Evolutionary conservation across 2,113 vertebrate genomes (phyloP).

Genomic region (Nematolebias whitei): DNA sequence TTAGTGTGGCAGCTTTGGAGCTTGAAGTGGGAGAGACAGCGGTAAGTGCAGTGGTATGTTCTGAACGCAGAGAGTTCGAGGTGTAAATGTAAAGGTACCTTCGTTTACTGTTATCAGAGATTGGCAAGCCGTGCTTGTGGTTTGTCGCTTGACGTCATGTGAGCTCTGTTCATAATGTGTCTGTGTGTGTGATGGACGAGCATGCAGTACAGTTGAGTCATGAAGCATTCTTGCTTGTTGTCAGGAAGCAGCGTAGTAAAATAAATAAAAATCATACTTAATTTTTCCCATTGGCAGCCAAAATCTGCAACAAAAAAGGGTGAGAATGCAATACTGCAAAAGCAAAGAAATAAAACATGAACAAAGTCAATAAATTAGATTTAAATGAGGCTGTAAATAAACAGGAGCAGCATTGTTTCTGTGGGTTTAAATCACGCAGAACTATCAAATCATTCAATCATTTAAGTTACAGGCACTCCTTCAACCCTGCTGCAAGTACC

Average conservation of each 20-base stretch:
- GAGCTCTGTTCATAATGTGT: conserved; percentile 65
- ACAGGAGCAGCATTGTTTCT: background rate
- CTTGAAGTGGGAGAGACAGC: conserved; percentile 39
- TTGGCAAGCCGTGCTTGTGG: conserved; percentile 60
- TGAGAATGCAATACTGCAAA: conserved; percentile 6
- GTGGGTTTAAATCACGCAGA: background rate
- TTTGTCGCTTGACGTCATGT: conserved; percentile 60
- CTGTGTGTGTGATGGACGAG: conserved; percentile 8
- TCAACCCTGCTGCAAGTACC: background rate
- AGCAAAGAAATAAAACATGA: background rate
- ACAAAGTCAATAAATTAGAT: background rate
- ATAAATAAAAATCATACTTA: conserved; percentile 58
- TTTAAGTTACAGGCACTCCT: too few relatives aligned
- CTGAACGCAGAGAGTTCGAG: conserved; percentile 59
- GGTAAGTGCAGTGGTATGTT: conserved; percentile 60
- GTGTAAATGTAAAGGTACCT: conserved; percentile 64
- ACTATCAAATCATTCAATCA: too few relatives aligned
- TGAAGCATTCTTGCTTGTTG: conserved; percentile 80
- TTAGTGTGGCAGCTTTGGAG: conserved; percentile 50
- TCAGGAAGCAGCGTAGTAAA: conserved; percentile 75
- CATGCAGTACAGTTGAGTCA: conserved; percentile 68
- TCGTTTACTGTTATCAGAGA: conserved; percentile 64
- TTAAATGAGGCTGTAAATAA: background rate
- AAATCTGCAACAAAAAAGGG: conserved; percentile 39
- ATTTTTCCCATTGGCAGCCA: conserved; percentile 20